phyloP scores from a whole-genome alignment of 2,113 vertebrate genomes.

The Odontophorus gujanensis region DNA sequence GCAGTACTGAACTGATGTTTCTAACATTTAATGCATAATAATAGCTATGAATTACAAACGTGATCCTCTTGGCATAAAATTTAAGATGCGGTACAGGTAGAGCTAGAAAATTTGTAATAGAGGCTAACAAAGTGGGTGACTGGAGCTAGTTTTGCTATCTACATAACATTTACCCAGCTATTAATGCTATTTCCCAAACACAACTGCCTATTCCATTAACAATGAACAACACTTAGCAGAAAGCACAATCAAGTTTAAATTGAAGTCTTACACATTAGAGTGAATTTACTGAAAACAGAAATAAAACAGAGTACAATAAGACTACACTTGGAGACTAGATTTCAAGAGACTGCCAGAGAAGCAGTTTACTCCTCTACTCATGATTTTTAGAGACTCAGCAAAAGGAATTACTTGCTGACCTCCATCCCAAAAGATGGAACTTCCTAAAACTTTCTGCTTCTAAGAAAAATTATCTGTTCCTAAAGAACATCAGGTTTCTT shows the following conservation, averaged over 20 bases:
- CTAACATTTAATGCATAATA: not conserved
- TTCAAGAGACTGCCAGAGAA: constrained; percentile 1
- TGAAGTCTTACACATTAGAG: not conserved
- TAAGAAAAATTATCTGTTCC: not conserved
- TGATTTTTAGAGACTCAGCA: constrained; percentile 21
- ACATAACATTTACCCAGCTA: not conserved
- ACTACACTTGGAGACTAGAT: not conserved
- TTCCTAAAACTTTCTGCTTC: not conserved
- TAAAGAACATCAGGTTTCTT: not conserved
- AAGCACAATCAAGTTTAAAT: constrained; percentile 8
- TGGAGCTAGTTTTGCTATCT: not conserved
- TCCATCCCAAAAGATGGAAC: constrained; percentile 47
- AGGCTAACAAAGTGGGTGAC: not conserved
- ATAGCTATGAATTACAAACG: not conserved
- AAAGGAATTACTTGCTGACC: constrained; percentile 59
- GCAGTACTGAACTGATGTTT: not conserved
- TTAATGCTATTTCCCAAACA: not conserved
- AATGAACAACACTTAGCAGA: not conserved
- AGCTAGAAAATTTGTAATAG: not conserved
- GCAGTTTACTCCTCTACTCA: not conserved
- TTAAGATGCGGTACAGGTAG: not conserved
- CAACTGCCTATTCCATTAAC: not conserved
- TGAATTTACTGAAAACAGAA: not conserved
- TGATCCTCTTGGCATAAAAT: not conserved
- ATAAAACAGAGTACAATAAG: not conserved